Conservation (phyloP, 2,888 invertebrate species). For the Allolobophora icterica region DNA sequence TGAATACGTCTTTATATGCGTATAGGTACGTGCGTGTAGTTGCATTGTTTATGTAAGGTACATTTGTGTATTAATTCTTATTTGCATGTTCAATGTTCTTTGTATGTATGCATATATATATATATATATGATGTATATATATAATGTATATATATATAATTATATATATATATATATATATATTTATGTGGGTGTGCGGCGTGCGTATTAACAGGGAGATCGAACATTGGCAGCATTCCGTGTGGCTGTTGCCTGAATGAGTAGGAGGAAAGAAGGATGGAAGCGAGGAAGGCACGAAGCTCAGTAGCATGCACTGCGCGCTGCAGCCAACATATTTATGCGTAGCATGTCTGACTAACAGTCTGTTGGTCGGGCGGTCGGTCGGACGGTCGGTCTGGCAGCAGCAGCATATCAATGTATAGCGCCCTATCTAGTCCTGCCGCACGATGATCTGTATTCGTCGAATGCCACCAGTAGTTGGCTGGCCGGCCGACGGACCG, state of each 20-base stretch:
- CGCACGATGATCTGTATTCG: constrained; percentile 2
- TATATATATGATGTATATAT: too few relatives aligned
- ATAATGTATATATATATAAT: too few relatives aligned
- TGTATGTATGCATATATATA: not conserved
- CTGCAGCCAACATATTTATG: not conserved
- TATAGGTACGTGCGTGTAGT: too few relatives aligned
- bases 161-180: too few relatives aligned
- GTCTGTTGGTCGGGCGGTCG: not conserved
- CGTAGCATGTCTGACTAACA: not conserved
- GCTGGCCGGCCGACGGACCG: not conserved
- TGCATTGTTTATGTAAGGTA: too few relatives aligned
- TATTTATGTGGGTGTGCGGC: too few relatives aligned
- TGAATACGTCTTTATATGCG: too few relatives aligned
- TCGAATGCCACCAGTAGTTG: not conserved
- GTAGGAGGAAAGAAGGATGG: not conserved
- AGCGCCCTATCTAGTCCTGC: not conserved
- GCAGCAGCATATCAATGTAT: not conserved
- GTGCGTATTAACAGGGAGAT: not conserved
- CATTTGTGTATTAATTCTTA: too few relatives aligned
- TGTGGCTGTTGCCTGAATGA: not conserved
- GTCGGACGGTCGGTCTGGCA: not conserved
- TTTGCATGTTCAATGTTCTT: not conserved
- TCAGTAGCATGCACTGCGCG: not conserved
- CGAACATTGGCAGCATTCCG: constrained; percentile 11
- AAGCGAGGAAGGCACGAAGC: not conserved